Base-by-base conservation (phyloP, 2,113 vertebrate genomes). In the Chroicocephalus ridibundus region DNA sequence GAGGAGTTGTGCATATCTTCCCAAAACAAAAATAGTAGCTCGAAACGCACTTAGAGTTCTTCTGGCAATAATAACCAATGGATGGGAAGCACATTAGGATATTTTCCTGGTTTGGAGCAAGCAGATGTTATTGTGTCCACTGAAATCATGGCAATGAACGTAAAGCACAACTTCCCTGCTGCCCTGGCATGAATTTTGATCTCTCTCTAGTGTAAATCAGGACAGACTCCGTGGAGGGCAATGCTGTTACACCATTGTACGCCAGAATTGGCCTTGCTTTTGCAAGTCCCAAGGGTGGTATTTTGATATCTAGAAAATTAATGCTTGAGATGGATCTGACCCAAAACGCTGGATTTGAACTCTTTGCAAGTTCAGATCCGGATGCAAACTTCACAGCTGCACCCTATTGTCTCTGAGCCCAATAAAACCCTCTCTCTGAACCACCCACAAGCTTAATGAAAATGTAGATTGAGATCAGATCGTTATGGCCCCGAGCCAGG, bases 21-120 rank as follows among this genome's bases (percentile, higher is more conserved):
- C 82, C 92, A 60, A 94, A 96, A 88, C 93, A 86, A 79, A 90
- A 92, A 92, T 81, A 97, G 83, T 6, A 93, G 88, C 93, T 96
- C 54, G 6, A 8, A 86, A 93, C 4, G 58, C 81, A 5, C 49
- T 83, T 12, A 1, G 89, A 92, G 86, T 40, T 70, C 55, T 94
- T 60, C 91, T 97, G 97, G 97, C 97, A 92, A 10, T 1, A n/a
- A 80, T 57, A 16, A 2, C 4, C 29, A 32, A 1, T 7, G 91
- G 87, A 96, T 95, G 97, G 96, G 97, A 95, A 97, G 96, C 76
- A 3, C 86, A 51, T 94, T 75, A 93, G 94, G 86, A 80, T 70
- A 82, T 90, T 78, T 90, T 90, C 92, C 93, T 87, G 90, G 25
- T 77, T 82, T 92, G 94, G 91, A 97, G 91, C 32, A 0, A 51